Base-by-base conservation (phyloP, 2,113 vertebrate species). In the Prunella himalayana region DNA sequence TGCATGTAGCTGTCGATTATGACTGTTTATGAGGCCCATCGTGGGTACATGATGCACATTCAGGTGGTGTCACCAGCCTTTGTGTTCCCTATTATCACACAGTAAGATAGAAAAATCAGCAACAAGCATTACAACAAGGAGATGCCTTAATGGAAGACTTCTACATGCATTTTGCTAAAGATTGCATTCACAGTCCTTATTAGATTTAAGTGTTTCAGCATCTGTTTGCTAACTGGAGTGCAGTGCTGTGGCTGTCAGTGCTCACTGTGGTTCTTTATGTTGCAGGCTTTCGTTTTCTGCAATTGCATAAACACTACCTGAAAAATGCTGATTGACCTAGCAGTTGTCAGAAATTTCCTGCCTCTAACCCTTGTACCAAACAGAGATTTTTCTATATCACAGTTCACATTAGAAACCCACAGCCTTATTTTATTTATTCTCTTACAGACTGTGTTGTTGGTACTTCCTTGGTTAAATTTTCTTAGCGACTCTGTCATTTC, bases 1-100 rank as follows among this genome's bases (percentile, higher is more conserved):
- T 96, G 95, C 73, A 9, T 98, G 97, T 97, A 98, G 92, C 97
- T 97, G 97, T 98, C 95, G 96, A 95, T 97, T 97, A 95, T 98
- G 97, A 88, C 95, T 98, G 93, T 96, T 97, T 97, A 78, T 96
- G 95, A 94, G 88, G 89, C 81, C 95, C 96, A 94, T 89, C 91
- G 81, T 89, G 96, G 95, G 73, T 77, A 93, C 95, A 86, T 44
- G 51, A 47, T 80, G 92, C 91, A 71, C 93, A 4, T 87, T 97
- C 97, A 95, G 93, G 94, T 95, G 88, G 88, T 82, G 81, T 94
- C 96, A 80, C 73, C 59, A 60, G 85, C 75, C 88, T 92, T 97
- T 96, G 95, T 97, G 94, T 86, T 77, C 68, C 82, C 69, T 91
- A 5, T 97, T 97, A 82, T 60, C 92, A 73, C 94, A 90, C 84